Conservation (phyloP, 2,113 vertebrate genomes). For the Gymnorhina tibicen region DNA sequence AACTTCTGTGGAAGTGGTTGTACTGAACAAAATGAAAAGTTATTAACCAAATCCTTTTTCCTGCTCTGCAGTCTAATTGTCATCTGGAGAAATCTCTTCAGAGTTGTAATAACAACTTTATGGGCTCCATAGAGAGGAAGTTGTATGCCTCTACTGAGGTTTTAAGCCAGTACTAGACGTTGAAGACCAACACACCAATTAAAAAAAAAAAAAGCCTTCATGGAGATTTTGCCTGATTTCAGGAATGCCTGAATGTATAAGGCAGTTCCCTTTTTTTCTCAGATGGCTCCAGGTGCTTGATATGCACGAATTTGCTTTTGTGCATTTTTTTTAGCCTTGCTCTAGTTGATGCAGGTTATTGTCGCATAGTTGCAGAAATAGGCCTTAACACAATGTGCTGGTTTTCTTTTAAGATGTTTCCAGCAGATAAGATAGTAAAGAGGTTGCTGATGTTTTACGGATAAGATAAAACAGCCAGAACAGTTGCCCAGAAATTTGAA, state of each 20-base stretch:
- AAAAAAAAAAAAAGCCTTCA: neutral
- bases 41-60: conserved; percentile 37
- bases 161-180: neutral
- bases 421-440: neutral
- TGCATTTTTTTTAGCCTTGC: neutral
- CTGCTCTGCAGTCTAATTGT: conserved; percentile 10
- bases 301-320: neutral
- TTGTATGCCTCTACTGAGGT: neutral
- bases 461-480: neutral
- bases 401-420: neutral
- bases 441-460: neutral
- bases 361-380: neutral
- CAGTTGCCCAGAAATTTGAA: neutral
- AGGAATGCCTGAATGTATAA: neutral
- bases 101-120: neutral
- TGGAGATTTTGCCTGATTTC: neutral
- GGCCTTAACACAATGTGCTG: neutral
- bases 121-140: neutral
- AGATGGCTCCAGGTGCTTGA: neutral
- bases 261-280: neutral
- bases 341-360: rapidly evolving
- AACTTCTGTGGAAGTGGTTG: neutral
- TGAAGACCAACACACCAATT: neutral
- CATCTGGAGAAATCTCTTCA: conserved; percentile 27
- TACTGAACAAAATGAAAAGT: conserved; percentile 39